These are phyloP conservation scores for Plestiodon gilberti DNA, from an alignment of 2,113 vertebrate species.

Conservation along the genomic window DNA sequence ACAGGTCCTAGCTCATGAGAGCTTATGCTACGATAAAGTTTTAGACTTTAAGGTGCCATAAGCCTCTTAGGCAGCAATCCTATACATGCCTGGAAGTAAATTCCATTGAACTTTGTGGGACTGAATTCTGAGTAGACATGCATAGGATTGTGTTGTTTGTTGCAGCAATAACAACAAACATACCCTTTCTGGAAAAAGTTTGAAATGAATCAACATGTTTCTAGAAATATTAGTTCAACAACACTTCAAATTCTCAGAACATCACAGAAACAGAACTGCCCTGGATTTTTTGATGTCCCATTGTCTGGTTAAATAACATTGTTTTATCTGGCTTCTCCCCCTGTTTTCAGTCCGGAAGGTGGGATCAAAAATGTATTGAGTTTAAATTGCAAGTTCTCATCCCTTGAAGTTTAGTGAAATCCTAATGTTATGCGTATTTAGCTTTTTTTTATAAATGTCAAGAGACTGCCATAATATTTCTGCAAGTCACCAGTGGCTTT, in stretches of 20 bases:
- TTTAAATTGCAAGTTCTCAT: not conserved
- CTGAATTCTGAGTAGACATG: too few species aligned
- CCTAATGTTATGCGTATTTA: not conserved
- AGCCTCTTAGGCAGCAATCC: too few species aligned
- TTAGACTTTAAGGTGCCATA: too few species aligned
- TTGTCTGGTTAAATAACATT: not conserved
- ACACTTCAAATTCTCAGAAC: not conserved
- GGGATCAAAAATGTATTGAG: not conserved
- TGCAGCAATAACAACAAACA: too few species aligned
- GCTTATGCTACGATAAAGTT: too few species aligned
- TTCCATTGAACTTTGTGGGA: too few species aligned
- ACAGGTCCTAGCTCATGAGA: too few species aligned
- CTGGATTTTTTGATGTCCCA: too few species aligned
- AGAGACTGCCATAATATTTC: rapidly evolving
- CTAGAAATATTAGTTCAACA: not conserved
- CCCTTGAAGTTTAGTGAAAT: slow-evolving; percentile 3
- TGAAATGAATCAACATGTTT: not conserved
- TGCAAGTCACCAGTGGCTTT: not conserved
- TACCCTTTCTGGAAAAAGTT: not conserved
- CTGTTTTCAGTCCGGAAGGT: not conserved
- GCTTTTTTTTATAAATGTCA: slow-evolving; percentile 7
- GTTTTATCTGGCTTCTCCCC: not conserved
- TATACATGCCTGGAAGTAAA: too few species aligned
- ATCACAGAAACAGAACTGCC: not conserved
- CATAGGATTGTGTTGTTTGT: too few species aligned